phyloP scores from a whole-genome alignment of 2,797 vertebrate species.

The Nothura maculosa region DNA sequence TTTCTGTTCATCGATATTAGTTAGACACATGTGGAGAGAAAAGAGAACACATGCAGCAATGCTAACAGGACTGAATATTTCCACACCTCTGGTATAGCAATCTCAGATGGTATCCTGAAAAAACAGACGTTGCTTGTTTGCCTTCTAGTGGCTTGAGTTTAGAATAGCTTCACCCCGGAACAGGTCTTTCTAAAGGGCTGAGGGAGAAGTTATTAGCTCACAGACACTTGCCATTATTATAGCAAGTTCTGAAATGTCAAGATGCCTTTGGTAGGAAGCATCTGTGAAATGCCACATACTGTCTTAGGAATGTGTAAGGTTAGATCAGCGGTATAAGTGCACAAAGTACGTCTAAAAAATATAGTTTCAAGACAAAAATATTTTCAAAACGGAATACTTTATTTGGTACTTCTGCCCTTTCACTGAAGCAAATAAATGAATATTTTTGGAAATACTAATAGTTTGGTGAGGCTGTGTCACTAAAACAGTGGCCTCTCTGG shows the following conservation, averaged over 20 bases:
- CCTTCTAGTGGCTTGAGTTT: slow-evolving; percentile 71
- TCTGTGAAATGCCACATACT: slow-evolving; percentile 25
- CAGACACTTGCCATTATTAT: slow-evolving; percentile 14
- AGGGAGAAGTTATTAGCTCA: slow-evolving; percentile 9
- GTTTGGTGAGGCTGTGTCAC: accelerated
- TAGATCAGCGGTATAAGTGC: neutral
- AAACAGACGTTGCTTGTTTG: slow-evolving; percentile 4
- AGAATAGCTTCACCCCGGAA: slow-evolving; percentile 37
- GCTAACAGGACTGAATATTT: neutral
- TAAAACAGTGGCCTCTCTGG: neutral
- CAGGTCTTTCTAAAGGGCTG: neutral
- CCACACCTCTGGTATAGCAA: neutral
- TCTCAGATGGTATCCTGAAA: neutral
- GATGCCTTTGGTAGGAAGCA: slow-evolving; percentile 13
- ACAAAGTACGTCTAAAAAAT: neutral
- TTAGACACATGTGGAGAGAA: neutral
- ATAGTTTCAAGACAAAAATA: neutral
- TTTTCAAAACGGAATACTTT: neutral
- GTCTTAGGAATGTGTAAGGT: neutral
- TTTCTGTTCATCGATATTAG: neutral
- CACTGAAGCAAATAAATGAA: neutral
- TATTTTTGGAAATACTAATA: slow-evolving; percentile 3
- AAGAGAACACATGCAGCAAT: neutral
- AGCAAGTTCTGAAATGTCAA: slow-evolving; percentile 28
- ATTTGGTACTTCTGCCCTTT: neutral